These are phyloP conservation scores for Diphyllodes magnificus DNA, from an alignment of 2,113 vertebrate species.

Conservation along the genomic window DNA sequence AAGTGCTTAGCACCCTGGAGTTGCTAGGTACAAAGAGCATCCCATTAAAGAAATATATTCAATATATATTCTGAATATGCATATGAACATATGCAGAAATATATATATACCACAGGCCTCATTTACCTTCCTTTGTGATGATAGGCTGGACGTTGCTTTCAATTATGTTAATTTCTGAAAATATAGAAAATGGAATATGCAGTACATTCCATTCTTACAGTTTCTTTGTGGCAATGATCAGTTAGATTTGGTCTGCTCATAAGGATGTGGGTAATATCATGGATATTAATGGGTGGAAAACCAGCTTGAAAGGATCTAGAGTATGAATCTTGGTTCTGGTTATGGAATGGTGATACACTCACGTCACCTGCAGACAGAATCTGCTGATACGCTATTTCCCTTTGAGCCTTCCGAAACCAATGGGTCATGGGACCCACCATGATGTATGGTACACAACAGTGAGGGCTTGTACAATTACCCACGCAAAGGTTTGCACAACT, in stretches of 20 bases:
- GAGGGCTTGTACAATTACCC: background rate
- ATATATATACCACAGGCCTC: constrained; percentile 21
- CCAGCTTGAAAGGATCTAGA: background rate
- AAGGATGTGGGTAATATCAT: background rate
- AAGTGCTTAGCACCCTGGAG: background rate
- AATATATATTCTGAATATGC: constrained; percentile 30
- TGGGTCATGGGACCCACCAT: background rate
- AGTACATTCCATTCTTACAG: constrained; percentile 16
- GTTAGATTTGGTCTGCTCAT: background rate
- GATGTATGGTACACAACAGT: constrained; percentile 1
- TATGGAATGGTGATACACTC: background rate
- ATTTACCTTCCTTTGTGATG: constrained; percentile 76
- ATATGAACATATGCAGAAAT: constrained; percentile 13
- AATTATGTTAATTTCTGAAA: constrained; percentile 81
- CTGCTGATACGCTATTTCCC: background rate
- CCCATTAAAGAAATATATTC: background rate
- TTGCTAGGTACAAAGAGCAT: background rate
- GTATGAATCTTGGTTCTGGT: background rate
- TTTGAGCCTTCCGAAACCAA: constrained; percentile 38
- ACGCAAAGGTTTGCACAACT: background rate
- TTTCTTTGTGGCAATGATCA: background rate
- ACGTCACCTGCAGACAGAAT: background rate
- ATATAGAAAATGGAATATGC: constrained; percentile 67
- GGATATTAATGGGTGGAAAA: background rate
- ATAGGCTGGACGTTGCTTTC: constrained; percentile 75